These are phyloP conservation scores for Calosoma granatense DNA, from an alignment of 1,140 invertebrate species.

Conservation along the genomic window DNA sequence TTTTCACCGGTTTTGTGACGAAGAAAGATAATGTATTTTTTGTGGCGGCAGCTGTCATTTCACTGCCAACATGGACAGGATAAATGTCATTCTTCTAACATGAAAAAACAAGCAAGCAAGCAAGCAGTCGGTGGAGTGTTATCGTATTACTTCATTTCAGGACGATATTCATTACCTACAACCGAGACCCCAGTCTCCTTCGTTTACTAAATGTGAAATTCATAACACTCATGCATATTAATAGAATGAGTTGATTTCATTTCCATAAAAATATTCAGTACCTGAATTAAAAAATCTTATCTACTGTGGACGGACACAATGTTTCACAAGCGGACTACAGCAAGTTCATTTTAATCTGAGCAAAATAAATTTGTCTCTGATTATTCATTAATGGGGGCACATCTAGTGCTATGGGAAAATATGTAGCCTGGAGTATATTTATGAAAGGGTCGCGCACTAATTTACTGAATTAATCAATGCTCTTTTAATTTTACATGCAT, in stretches of 20 bases:
- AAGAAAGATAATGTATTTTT: conserved; percentile 5
- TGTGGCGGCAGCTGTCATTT: background rate
- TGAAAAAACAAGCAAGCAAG: background rate
- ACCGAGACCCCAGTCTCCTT: no score
- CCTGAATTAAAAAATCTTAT: background rate
- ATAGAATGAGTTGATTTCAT: conserved; percentile 3
- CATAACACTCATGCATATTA: conserved; percentile 3
- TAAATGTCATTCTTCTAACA: background rate
- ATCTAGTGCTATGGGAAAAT: no score
- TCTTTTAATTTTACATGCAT: no score
- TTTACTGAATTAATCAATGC: no score
- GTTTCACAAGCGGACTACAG: no score
- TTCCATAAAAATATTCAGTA: background rate
- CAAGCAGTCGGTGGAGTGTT: background rate
- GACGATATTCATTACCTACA: background rate
- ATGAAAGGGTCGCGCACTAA: no score
- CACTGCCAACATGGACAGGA: background rate
- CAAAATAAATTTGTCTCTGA: no score
- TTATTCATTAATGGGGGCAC: no score
- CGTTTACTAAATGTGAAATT: background rate
- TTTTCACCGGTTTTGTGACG: background rate
- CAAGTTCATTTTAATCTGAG: no score
- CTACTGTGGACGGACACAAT: background rate
- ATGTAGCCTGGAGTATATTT: no score
- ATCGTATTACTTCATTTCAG: background rate